A percentile compares a stretch with the other conserved stretches of the same genome.
Evolutionary conservation across 1,140 invertebrate genomes (phyloP).

Genomic region (Papilio aristodemus): DNA sequence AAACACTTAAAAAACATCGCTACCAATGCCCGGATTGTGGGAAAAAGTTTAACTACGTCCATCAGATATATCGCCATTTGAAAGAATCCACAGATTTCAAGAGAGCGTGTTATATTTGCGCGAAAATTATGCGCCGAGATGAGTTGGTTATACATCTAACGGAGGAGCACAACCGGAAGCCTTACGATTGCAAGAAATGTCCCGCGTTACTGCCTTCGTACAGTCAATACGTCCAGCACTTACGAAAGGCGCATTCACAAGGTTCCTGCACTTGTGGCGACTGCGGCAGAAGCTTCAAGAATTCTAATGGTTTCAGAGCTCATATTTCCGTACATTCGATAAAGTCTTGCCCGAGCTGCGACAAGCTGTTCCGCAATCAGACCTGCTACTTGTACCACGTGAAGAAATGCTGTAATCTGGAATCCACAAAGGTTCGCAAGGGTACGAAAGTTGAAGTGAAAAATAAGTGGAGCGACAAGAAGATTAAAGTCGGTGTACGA

Average conservation of each 20-base stretch:
- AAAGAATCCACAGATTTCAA: slow-evolving; percentile 57
- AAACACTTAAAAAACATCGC: background rate
- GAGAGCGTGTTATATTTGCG: slow-evolving; percentile 62
- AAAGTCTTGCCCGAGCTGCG: slow-evolving; percentile 59
- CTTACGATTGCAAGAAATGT: slow-evolving; percentile 59
- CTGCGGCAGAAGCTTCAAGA: slow-evolving; percentile 58
- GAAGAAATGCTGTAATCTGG: slow-evolving; percentile 55
- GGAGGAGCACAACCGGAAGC: slow-evolving; percentile 43
- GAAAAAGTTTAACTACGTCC: slow-evolving; percentile 53
- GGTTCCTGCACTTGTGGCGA: slow-evolving; percentile 54
- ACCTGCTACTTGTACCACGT: slow-evolving; percentile 61
- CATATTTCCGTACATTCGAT: slow-evolving; percentile 51
- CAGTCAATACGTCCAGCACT: slow-evolving; percentile 46
- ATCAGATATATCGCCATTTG: slow-evolving; percentile 56
- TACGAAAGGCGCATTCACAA: slow-evolving; percentile 44
- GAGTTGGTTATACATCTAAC: slow-evolving; percentile 53
- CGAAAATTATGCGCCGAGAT: slow-evolving; percentile 53
- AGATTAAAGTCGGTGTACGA: slow-evolving; percentile 54
- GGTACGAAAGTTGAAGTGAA: slow-evolving; percentile 48
- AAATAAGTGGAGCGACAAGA: slow-evolving; percentile 45
- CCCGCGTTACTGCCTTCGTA: slow-evolving; percentile 46
- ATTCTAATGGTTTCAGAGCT: slow-evolving; percentile 47
- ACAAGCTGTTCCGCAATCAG: slow-evolving; percentile 61
- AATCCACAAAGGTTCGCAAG: slow-evolving; percentile 44
- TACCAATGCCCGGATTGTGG: slow-evolving; percentile 57